Evolutionary conservation across 2,888 invertebrate genomes (phyloP).

Genomic region (Strigamia transsilvanica): DNA sequence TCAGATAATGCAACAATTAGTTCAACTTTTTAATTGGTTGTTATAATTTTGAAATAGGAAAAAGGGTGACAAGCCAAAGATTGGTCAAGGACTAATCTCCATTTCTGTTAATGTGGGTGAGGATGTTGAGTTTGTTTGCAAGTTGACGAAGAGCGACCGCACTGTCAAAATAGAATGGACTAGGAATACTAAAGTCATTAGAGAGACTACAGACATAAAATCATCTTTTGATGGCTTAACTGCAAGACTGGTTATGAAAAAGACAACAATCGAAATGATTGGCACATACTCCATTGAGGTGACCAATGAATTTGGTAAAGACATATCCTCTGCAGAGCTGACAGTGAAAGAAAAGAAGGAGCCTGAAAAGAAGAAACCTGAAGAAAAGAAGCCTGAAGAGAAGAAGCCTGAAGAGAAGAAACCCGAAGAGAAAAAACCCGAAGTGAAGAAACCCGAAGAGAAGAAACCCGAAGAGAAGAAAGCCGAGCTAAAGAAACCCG

Average conservation of each 20-base stretch:
- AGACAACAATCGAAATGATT: conserved; percentile 76
- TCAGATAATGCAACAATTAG: no score
- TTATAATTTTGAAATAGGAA: conserved; percentile 61
- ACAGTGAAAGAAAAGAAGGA: conserved; percentile 71
- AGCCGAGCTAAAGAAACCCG: conserved; percentile 56
- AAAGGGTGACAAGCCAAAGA: conserved; percentile 77
- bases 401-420: conserved; percentile 59
- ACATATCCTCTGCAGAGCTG: conserved; percentile 84
- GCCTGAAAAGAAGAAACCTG: conserved; percentile 61
- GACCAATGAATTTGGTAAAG: conserved; percentile 89
- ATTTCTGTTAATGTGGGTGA: conserved; percentile 76
- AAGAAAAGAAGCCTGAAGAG: conserved; percentile 61
- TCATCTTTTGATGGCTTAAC: conserved; percentile 85
- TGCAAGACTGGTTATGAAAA: conserved; percentile 80
- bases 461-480: conserved; percentile 56
- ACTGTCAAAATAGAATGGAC: conserved; percentile 86
- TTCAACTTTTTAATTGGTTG: neutral
- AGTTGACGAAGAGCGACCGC: conserved; percentile 78
- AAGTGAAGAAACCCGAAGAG: conserved; percentile 57
- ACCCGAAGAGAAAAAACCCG: conserved; percentile 57
- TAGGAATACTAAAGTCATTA: conserved; percentile 74
- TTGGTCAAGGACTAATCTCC: conserved; percentile 57
- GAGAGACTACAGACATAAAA: conserved; percentile 78
- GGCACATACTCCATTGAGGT: conserved; percentile 87
- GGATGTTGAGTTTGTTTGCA: conserved; percentile 79